These are phyloP conservation scores for Boulengeromyrus knoepffleri DNA, from an alignment of 2,113 vertebrate species.

Conservation along the genomic window DNA sequence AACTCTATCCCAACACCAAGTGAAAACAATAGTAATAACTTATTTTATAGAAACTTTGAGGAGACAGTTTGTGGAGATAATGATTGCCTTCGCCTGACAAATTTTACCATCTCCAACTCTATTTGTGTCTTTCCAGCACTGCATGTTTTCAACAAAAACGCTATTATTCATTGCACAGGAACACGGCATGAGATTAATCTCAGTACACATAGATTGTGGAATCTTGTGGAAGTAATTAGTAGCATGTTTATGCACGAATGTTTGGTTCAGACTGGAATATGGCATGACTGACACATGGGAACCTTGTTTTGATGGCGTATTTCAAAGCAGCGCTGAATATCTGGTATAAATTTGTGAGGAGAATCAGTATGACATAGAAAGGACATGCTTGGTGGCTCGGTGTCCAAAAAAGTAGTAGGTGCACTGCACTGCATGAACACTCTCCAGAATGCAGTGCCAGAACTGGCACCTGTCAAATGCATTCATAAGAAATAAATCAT, in stretches of 20 bases:
- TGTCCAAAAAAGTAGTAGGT: not conserved
- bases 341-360: not conserved
- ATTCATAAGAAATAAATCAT: not conserved
- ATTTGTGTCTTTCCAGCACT: not conserved
- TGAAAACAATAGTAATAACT: not conserved
- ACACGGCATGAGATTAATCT: not conserved
- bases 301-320: not conserved
- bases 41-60: not conserved
- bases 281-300: not conserved
- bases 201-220: not conserved
- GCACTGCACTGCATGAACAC: not conserved
- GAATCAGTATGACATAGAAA: not conserved
- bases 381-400: not conserved
- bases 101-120: not conserved
- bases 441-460: not conserved
- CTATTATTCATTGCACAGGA: not conserved
- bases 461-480: not conserved
- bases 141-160: not conserved
- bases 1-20: not conserved
- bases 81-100: not conserved
- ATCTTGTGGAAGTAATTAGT: not conserved
- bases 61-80: not conserved
- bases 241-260: not conserved
- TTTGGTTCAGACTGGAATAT: not conserved
- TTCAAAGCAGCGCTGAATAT: not conserved